Conservation (phyloP, 1,140 invertebrate species). For the Colletes latitarsis region DNA sequence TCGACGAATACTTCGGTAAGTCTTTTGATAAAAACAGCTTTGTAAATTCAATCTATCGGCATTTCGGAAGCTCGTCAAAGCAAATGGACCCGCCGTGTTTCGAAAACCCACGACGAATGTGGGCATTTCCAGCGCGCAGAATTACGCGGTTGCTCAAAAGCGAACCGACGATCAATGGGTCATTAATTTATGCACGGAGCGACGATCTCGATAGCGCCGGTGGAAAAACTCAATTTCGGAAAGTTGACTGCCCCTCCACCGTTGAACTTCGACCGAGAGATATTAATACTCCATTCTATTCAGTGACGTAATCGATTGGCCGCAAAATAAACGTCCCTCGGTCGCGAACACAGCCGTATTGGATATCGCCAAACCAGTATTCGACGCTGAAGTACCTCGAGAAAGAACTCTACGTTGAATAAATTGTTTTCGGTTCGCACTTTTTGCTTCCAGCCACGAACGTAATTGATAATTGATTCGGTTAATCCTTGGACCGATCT, state of each 20-base stretch:
- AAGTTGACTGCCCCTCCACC: neutral
- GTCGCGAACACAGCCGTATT: neutral
- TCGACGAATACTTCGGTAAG: no score
- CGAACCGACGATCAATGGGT: neutral
- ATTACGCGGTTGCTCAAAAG: neutral
- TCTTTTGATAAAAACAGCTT: no score
- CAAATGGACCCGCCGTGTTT: neutral
- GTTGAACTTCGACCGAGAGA: neutral
- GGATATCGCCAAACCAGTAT: neutral
- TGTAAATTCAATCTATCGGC: neutral
- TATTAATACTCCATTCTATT: slow-evolving; percentile 12
- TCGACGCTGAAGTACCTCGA: neutral
- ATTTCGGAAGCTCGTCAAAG: neutral
- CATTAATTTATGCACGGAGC: neutral
- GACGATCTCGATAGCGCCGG: neutral
- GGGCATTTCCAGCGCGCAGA: neutral
- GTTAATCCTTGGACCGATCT: no score
- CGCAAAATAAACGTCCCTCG: slow-evolving; percentile 19
- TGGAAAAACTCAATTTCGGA: slow-evolving; percentile 4
- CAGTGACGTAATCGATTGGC: neutral
- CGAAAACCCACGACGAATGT: no score
- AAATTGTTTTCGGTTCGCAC: neutral
- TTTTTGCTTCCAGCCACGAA: neutral
- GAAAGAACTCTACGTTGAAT: neutral
- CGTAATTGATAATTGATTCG: neutral